phyloP scores from a whole-genome alignment of 2,113 vertebrate species.

The Cathartes aura region DNA sequence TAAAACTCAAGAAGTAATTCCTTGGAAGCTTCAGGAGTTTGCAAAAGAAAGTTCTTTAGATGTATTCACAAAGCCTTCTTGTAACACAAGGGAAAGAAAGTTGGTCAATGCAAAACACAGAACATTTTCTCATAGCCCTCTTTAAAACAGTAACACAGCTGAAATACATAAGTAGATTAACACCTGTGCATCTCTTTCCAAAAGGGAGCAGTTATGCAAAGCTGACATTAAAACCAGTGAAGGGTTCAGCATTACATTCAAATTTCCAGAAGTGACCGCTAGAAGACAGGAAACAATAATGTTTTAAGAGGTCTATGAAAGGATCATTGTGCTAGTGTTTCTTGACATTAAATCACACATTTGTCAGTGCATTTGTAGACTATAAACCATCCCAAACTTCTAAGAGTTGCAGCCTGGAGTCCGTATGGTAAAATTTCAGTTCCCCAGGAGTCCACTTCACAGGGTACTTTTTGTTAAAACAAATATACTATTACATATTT shows the following conservation, averaged over 20 bases:
- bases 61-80: not conserved
- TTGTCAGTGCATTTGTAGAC: slow-evolving; percentile 63
- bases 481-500: slow-evolving; percentile 31
- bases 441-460: slow-evolving; percentile 40
- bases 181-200: slow-evolving; percentile 50
- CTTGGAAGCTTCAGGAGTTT: not conserved
- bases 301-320: slow-evolving; percentile 57
- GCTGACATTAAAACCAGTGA: slow-evolving; percentile 41
- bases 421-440: slow-evolving; percentile 22
- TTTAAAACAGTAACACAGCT: not conserved
- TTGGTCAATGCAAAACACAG: not conserved
- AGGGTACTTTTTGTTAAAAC: slow-evolving; percentile 34
- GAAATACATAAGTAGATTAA: slow-evolving; percentile 37
- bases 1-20: not conserved
- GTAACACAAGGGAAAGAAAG: not conserved
- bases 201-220: not conserved
- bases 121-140: not conserved
- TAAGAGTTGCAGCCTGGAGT: slow-evolving; percentile 41
- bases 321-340: slow-evolving; percentile 55
- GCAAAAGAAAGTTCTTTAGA: not conserved
- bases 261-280: slow-evolving; percentile 15
- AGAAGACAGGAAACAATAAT: slow-evolving; percentile 61
- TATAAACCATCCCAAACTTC: slow-evolving; percentile 48
- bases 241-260: slow-evolving; percentile 2
- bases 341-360: slow-evolving; percentile 55